A percentile compares a stretch with the other conserved stretches of the same genome.
phyloP scores from a whole-genome alignment of 2,797 vertebrate species.

The Sebastes nivosus region DNA sequence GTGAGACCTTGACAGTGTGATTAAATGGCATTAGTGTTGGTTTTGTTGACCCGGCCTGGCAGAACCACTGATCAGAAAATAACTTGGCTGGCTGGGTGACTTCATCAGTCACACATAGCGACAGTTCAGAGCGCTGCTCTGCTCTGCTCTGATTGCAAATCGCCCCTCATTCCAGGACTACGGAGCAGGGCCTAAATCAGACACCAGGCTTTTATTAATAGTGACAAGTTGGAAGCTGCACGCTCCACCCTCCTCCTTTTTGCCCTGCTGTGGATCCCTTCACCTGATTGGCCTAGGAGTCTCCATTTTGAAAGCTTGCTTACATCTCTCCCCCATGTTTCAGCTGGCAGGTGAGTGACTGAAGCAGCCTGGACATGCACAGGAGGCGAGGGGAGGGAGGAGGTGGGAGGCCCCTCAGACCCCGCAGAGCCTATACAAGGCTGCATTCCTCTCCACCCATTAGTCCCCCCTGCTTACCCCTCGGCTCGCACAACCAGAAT shows the following conservation, averaged over 20 bases:
- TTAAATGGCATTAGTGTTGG: conserved; percentile 38
- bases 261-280: conserved; percentile 10
- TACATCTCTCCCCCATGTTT: conserved; percentile 64
- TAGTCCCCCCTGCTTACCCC: conserved; percentile 14
- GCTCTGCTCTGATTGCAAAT: conserved; percentile 64
- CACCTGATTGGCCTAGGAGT: conserved; percentile 48
- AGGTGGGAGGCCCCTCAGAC: conserved; percentile 78
- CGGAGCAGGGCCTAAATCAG: conserved; percentile 67
- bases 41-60: conserved; percentile 38
- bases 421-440: conserved; percentile 85
- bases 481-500: conserved; percentile 41
- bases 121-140: conserved; percentile 48
- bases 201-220: conserved; percentile 79
- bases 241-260: conserved; percentile 31
- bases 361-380: conserved; percentile 63
- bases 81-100: conserved; percentile 54
- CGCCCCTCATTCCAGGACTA: conserved; percentile 70
- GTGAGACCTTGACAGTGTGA: conserved; percentile 38
- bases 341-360: conserved; percentile 74
- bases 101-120: conserved; percentile 62
- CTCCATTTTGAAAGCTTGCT: conserved; percentile 73
- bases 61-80: conserved; percentile 65
- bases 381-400: conserved; percentile 31
- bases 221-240: conserved; percentile 58
- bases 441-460: conserved; percentile 86